phyloP scores from a whole-genome alignment of 2,113 vertebrate species.

The Oriolus oriolus region DNA sequence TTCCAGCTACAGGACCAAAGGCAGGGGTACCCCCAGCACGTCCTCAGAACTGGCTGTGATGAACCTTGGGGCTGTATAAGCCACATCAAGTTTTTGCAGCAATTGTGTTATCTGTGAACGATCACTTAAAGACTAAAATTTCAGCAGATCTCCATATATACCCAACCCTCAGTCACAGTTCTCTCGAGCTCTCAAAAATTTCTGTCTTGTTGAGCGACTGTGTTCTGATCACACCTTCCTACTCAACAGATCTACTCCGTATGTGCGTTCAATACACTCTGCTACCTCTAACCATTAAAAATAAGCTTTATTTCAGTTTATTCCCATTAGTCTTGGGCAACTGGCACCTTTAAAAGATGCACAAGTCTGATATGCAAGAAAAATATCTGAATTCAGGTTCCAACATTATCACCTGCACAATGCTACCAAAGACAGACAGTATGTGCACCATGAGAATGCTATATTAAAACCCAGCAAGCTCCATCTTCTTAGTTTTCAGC shows the following conservation, averaged over 20 bases:
- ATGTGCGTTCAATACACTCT: neutral
- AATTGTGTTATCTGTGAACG: neutral
- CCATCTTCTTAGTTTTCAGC: neutral
- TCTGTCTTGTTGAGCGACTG: conserved; percentile 13
- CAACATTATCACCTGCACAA: neutral
- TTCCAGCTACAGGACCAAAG: neutral
- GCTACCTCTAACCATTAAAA: conserved; percentile 47
- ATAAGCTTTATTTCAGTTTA: conserved; percentile 5
- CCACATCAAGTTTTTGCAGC: neutral
- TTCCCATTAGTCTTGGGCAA: neutral
- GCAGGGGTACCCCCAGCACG: fast-evolving
- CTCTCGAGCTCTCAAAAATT: neutral
- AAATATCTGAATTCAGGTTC: neutral
- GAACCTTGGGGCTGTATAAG: neutral
- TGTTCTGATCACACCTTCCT: conserved; percentile 56
- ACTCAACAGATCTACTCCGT: conserved; percentile 61
- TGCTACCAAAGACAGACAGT: neutral
- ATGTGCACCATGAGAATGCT: neutral
- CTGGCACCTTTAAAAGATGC: neutral
- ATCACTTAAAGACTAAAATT: neutral
- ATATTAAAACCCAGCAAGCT: neutral
- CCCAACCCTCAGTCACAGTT: neutral
- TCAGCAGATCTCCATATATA: conserved; percentile 41
- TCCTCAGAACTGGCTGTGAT: neutral
- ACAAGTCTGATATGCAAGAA: neutral